These are phyloP conservation scores for Sylvilagus bachmani DNA, from an alignment of 2,113 vertebrate genomes.

Conservation along the genomic window DNA sequence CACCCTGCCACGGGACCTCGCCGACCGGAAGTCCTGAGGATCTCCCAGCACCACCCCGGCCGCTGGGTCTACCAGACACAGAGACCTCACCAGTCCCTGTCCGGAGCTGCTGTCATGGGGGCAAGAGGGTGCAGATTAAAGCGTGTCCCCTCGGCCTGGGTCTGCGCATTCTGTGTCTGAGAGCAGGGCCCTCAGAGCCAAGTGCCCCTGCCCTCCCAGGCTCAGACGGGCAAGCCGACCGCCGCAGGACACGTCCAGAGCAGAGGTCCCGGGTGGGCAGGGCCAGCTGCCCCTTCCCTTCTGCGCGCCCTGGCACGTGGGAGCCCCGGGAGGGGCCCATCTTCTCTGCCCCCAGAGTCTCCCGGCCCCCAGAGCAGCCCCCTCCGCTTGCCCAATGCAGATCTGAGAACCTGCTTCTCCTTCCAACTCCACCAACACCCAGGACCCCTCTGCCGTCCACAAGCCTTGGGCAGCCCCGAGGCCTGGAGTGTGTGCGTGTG, in stretches of 20 bases:
- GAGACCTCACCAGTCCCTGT: background rate
- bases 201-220: background rate
- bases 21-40: background rate
- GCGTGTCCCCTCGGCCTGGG: background rate
- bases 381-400: background rate
- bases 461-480: background rate
- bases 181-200: background rate
- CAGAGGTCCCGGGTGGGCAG: background rate
- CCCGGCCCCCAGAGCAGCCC: background rate
- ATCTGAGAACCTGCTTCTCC: background rate
- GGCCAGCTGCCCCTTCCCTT: background rate
- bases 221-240: background rate
- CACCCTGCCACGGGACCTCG: fast-evolving
- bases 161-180: background rate
- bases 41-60: background rate
- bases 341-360: background rate
- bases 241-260: too few relatives aligned
- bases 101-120: background rate
- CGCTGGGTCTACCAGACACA: background rate
- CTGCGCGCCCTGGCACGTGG: background rate
- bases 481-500: too few relatives aligned
- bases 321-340: background rate
- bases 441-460: background rate
- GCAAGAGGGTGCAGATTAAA: constrained; percentile 8
- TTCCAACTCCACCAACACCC: background rate